phyloP scores from a whole-genome alignment of 2,797 vertebrate genomes.

The Sarcoramphus papa region DNA sequence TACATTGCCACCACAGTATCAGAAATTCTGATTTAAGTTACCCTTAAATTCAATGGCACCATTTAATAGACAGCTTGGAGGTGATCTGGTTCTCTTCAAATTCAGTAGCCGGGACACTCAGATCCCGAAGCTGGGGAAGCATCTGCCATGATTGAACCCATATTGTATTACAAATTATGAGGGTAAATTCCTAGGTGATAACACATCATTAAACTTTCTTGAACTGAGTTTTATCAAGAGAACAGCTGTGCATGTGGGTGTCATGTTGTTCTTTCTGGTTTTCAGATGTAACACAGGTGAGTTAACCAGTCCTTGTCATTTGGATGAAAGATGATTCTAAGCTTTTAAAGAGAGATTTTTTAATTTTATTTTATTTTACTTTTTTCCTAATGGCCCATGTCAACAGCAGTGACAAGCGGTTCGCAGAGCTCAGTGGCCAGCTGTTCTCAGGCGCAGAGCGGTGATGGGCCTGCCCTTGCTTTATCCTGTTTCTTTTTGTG shows the following conservation, averaged over 20 bases:
- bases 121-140: background rate
- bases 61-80: background rate
- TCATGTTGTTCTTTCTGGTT: background rate
- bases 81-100: background rate
- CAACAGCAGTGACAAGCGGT: background rate
- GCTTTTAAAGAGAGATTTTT: background rate
- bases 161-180: background rate
- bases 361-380: too few species aligned
- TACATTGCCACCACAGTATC: accelerated
- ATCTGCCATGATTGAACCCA: background rate
- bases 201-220: background rate
- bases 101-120: accelerated
- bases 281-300: background rate
- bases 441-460: background rate
- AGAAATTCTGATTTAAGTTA: background rate
- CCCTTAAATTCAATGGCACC: background rate
- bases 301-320: background rate
- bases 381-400: background rate
- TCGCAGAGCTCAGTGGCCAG: background rate
- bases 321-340: background rate
- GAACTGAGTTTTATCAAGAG: constrained; percentile 4
- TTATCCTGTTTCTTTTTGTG: background rate
- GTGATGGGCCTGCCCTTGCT: background rate
- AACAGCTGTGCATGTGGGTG: constrained; percentile 10
- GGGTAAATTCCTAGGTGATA: background rate